Evolutionary conservation across 2,113 vertebrate genomes (phyloP).

Genomic region (Strix aluco): DNA sequence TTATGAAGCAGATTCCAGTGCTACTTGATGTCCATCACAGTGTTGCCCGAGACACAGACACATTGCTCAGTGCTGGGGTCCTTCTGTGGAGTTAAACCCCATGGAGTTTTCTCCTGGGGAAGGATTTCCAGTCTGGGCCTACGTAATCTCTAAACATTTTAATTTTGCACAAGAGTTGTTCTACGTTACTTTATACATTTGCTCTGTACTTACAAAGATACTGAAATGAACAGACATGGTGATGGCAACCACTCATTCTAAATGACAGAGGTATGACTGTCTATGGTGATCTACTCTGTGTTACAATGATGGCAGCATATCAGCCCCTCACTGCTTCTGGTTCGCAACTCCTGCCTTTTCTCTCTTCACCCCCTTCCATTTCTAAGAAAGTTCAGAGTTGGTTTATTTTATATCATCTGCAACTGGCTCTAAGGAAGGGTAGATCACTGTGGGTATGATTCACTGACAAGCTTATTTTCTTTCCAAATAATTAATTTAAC

Average conservation of each 20-base stretch:
- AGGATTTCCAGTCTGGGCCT: background rate
- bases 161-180: background rate
- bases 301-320: background rate
- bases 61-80: background rate
- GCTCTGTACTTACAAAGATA: background rate
- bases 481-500: constrained; percentile 50
- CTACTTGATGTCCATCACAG: background rate
- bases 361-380: background rate
- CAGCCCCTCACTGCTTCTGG: background rate
- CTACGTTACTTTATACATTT: background rate
- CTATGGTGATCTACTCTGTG: background rate
- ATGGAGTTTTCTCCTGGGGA: background rate
- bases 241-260: background rate
- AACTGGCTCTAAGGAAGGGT: background rate
- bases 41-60: background rate
- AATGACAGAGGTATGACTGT: background rate
- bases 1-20: background rate
- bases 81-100: background rate
- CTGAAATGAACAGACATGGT: background rate
- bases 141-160: background rate
- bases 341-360: background rate
- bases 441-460: background rate
- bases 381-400: background rate
- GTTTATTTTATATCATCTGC: constrained; percentile 34
- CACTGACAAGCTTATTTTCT: constrained; percentile 40